A percentile compares a stretch with the other conserved stretches of the same genome.
phyloP scores from a whole-genome alignment of 2,797 vertebrate species.

The Pipistrellus nathusii region DNA sequence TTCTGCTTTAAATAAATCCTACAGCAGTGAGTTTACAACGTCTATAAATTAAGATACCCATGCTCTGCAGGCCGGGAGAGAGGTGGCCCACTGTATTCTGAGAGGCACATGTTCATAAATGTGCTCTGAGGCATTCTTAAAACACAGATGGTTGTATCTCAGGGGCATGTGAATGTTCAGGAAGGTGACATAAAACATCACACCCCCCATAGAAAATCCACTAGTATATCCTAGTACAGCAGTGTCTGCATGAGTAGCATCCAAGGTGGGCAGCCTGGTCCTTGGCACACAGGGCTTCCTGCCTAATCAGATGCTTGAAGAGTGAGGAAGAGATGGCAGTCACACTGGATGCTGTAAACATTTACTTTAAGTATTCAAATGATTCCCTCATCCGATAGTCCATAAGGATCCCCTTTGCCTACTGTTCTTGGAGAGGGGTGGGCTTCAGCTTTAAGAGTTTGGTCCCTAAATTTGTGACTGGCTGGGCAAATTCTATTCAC shows the following conservation, averaged over 20 bases:
- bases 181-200: background rate
- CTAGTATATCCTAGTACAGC: background rate
- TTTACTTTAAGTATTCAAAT: background rate
- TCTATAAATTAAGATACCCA: background rate
- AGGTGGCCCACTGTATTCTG: background rate
- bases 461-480: background rate
- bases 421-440: background rate
- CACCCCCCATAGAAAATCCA: background rate
- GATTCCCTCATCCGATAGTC: background rate
- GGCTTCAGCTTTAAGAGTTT: background rate
- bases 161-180: background rate
- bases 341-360: background rate
- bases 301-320: background rate
- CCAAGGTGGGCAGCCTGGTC: accelerated
- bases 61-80: background rate
- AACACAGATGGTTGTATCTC: background rate
- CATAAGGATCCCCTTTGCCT: accelerated
- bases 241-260: background rate
- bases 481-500: background rate
- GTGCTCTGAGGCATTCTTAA: background rate
- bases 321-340: background rate
- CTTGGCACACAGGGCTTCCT: background rate
- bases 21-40: background rate
- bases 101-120: background rate
- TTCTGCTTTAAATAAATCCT: background rate